These are phyloP conservation scores for Egretta garzetta DNA, from an alignment of 2,113 vertebrate species.

Conservation along the genomic window DNA sequence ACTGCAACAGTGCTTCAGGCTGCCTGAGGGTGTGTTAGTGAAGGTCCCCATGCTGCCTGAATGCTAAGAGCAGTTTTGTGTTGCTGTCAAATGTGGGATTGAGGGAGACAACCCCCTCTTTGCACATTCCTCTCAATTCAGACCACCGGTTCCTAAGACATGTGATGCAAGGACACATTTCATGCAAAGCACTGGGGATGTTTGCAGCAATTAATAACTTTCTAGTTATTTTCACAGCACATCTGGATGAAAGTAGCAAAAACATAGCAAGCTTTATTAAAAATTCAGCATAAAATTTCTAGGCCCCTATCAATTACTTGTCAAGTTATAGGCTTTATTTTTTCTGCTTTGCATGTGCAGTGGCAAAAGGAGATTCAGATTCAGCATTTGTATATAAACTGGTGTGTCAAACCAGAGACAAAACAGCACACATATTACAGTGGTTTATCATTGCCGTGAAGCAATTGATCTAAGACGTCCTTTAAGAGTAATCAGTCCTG, in stretches of 20 bases:
- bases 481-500: not conserved
- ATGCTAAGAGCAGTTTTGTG: not conserved
- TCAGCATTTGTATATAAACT: not conserved
- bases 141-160: not conserved
- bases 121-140: not conserved
- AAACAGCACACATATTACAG: not conserved
- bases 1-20: not conserved
- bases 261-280: slow-evolving; percentile 47
- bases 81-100: not conserved
- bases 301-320: slow-evolving; percentile 15
- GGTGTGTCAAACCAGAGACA: not conserved
- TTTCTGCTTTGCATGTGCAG: not conserved
- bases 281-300: slow-evolving; percentile 37
- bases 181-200: not conserved
- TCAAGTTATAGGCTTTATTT: slow-evolving; percentile 48
- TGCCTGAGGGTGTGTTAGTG: not conserved
- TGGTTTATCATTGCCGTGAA: not conserved
- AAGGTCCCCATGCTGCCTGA: not conserved
- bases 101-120: not conserved
- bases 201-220: not conserved
- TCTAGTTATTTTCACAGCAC: not conserved
- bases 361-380: not conserved
- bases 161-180: not conserved
- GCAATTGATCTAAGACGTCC: not conserved
- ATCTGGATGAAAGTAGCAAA: slow-evolving; percentile 37